Evolutionary conservation across 2,888 invertebrate genomes (phyloP).

Genomic region (Nebria brevicollis): DNA sequence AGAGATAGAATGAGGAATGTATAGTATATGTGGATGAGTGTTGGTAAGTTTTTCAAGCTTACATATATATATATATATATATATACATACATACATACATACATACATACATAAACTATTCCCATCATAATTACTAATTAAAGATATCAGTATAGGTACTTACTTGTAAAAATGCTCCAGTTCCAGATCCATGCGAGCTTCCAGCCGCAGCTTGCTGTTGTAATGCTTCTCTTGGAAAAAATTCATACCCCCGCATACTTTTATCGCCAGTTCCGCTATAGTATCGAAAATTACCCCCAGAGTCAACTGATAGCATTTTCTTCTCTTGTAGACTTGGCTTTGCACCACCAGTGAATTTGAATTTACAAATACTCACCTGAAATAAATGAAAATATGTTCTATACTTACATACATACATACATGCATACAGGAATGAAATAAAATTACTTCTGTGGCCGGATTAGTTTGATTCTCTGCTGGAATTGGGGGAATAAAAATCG

Average conservation of each 20-base stretch:
- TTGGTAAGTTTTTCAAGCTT: too few relatives aligned
- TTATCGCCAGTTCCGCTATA: conserved; percentile 88
- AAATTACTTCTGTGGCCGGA: conserved; percentile 81
- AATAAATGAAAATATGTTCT: background rate
- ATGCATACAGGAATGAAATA: too few relatives aligned
- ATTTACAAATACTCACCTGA: conserved; percentile 79
- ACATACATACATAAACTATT: background rate
- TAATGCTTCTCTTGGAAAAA: conserved; percentile 77
- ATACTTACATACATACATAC: too few relatives aligned
- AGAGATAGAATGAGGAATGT: background rate
- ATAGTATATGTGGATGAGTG: background rate
- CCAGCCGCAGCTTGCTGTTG: conserved; percentile 68
- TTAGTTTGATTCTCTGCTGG: conserved; percentile 79
- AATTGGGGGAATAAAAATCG: conserved; percentile 86
- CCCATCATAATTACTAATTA: background rate
- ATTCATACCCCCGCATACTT: conserved; percentile 80
- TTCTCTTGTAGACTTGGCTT: conserved; percentile 90
- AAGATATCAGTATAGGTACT: background rate
- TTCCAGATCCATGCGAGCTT: conserved; percentile 65
- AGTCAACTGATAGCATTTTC: conserved; percentile 90
- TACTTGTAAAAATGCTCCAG: conserved; percentile 64
- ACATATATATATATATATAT: too few relatives aligned
- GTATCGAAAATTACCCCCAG: conserved; percentile 85
- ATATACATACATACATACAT: too few relatives aligned
- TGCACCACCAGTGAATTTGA: conserved; percentile 91